Percentiles rank a stretch among this genome's conserved stretches.
Conservation (phyloP, 2,888 invertebrate species). For the Ormia ochracea region DNA sequence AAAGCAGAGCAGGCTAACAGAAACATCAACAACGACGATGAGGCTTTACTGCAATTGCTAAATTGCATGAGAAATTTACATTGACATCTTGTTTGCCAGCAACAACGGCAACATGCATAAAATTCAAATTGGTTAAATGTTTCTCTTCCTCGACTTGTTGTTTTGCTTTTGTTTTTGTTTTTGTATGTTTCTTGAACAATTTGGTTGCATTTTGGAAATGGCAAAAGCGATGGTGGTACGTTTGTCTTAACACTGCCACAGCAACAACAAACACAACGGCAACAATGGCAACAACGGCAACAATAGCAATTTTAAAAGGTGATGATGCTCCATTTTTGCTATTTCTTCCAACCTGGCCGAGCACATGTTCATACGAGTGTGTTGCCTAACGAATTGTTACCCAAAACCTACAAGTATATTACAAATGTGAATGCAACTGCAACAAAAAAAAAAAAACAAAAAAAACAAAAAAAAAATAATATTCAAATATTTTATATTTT, state of each 20-base stretch:
- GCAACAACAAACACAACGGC: no score
- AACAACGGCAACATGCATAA: constrained; percentile 35
- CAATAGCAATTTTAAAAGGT: constrained; percentile 37
- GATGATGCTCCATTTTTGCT: constrained; percentile 52
- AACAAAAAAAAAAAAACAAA: background rate
- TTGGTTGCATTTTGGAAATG: constrained; percentile 33
- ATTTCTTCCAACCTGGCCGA: background rate
- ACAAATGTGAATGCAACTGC: background rate
- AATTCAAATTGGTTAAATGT: constrained; percentile 55
- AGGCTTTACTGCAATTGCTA: constrained; percentile 48
- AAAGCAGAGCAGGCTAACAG: constrained; percentile 30
- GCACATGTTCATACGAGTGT: background rate
- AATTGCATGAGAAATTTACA: constrained; percentile 61
- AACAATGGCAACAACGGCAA: background rate
- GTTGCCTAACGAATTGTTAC: constrained; percentile 40
- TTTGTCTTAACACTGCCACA: background rate
- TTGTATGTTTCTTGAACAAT: background rate
- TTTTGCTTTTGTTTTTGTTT: constrained; percentile 5
- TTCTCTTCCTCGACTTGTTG: no score
- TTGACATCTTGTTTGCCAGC: constrained; percentile 58
- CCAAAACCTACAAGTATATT: constrained; percentile 51
- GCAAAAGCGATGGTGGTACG: constrained; percentile 44
- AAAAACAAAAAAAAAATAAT: background rate
- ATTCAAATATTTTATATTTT: constrained; percentile 45
- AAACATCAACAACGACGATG: background rate